Base-by-base conservation (phyloP, 2,888 invertebrate genomes). In the Ecliptopera silaceata region DNA sequence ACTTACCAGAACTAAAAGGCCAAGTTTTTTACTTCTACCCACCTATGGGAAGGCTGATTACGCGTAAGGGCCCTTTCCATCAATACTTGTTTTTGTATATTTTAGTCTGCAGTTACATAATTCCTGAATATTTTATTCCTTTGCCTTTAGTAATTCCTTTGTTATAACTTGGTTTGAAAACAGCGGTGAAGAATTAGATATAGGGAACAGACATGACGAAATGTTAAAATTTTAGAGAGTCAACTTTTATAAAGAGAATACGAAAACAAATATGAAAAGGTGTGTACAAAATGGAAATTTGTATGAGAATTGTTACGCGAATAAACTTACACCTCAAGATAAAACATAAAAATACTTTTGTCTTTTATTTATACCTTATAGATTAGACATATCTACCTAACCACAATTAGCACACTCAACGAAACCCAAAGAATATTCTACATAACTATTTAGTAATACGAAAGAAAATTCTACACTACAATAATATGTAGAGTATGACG, bases 231-330 rank as follows among this genome's bases (percentile, higher is more conserved):
- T 90, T 87, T 88, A 88, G 86, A 90, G 87, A 91, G 87, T 86
- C 90, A 84, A 90, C 88, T 91, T 91, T 91, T 91, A 90, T 91
- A 91, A 90, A 85, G 86, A 88, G 84, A 75, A 78, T 80, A 89
- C 83, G 86, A 88, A 77, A 88, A 86, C 82, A 85, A 87, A 86
- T 72, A 79, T 80, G 86, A 86, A 84, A 88, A 86, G 90, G 89
- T 91, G 90, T 90, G 90, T 90, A 91, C 89, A 90, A 91, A 89
- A 89, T 83, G 88, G 88, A 88, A 86, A 90, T 91, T 91, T 91
- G 91, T 91, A 91, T 91, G 89, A 90, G 88, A 90, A 89, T 90
- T 91, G 91, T 91, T 91, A 91, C 88, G 91, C 90, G 89, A 90
- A 90, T 91, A 91, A 91, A 90, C 90, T 89, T 91, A 91, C 90